A percentile compares a stretch with the other conserved stretches of the same genome.
Evolutionary conservation across 2,888 invertebrate genomes (phyloP).

Genomic region (Macrophya alboannulata): DNA sequence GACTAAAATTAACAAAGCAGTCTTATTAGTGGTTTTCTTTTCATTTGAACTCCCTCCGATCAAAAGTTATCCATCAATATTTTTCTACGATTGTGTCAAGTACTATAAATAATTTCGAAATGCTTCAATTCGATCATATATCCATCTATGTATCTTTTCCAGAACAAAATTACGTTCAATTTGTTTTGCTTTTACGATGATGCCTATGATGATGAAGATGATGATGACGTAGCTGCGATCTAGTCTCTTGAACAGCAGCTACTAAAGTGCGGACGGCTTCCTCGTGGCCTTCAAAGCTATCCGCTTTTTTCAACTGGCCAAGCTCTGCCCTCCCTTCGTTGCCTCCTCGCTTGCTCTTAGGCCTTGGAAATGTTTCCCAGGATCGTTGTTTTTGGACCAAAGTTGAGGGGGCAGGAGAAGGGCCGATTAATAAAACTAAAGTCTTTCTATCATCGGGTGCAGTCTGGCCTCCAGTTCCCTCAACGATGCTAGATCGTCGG

Average conservation of each 20-base stretch:
- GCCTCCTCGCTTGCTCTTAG: slow-evolving; percentile 74
- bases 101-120: neutral
- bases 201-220: slow-evolving; percentile 72
- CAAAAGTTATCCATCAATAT: neutral
- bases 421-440: slow-evolving; percentile 81
- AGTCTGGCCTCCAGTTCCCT: slow-evolving; percentile 70
- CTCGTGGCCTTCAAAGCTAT: slow-evolving; percentile 87
- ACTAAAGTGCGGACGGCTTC: slow-evolving; percentile 86
- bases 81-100: neutral
- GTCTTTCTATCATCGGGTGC: slow-evolving; percentile 80
- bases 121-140: neutral
- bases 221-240: slow-evolving; percentile 80
- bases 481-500: slow-evolving; percentile 82
- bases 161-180: slow-evolving; percentile 64
- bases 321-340: slow-evolving; percentile 66
- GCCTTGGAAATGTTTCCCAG: slow-evolving; percentile 85
- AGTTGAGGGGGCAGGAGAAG: slow-evolving; percentile 67
- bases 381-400: slow-evolving; percentile 84
- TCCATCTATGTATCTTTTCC: neutral
- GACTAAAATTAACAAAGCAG: slow-evolving; percentile 37
- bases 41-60: neutral
- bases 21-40: slow-evolving; percentile 19
- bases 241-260: slow-evolving; percentile 86
- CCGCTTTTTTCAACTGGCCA: slow-evolving; percentile 83
- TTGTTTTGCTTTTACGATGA: slow-evolving; percentile 78